Evolutionary conservation across 2,113 vertebrate genomes (phyloP), one percentile per base, ranked within the genome.

Genomic region (Picathartes gymnocephalus): DNA sequence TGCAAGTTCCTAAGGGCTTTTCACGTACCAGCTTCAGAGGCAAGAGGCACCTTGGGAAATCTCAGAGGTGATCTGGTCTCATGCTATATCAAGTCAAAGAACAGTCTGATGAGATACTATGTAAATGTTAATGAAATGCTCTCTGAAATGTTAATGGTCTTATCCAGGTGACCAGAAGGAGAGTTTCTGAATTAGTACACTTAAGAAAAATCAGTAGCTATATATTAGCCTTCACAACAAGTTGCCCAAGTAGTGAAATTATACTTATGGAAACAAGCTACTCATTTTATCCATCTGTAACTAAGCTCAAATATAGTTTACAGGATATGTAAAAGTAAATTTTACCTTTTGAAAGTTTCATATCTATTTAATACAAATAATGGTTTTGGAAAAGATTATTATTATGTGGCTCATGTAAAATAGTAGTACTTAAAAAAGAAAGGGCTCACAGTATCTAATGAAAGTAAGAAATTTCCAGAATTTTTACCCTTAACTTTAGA

Each of bases 61-160:
- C 73, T 91, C 45, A 83, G 69, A 88, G 83, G 65, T 95, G 86
- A 95, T 89, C 57, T 74, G 51, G 77, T 92, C 51, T 94, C 69
- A 48, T 62, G 25, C 51, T 93, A 30, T 64, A 94, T 91, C 80
- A 86, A 90, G 88, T 92, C 56, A 86, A 90, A 94, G 83, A 90
- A 94, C 21, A 72, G 44, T 57, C 81, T 93, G 91, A 97, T 86
- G 81, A 93, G 80, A 74, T 53, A 84, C 69, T 81, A 76, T 79
- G 81, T 57, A 97, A 96, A 94, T 87, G 91, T 91, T 96, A 96
- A 97, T 93, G 80, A 95, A 96, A 94, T 89, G 57, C 73, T 89
- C 61, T 95, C 86, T 12, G 5, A 95, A 95, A 95, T 95, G 95
- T 95, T 95, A 96, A 95, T 89, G 37, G 83, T 77, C 69, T 92